Percentiles rank a stretch among this genome's conserved stretches.
These are phyloP conservation scores for Cabera pusaria DNA, from an alignment of 2,888 invertebrate genomes.

Conservation along the genomic window DNA sequence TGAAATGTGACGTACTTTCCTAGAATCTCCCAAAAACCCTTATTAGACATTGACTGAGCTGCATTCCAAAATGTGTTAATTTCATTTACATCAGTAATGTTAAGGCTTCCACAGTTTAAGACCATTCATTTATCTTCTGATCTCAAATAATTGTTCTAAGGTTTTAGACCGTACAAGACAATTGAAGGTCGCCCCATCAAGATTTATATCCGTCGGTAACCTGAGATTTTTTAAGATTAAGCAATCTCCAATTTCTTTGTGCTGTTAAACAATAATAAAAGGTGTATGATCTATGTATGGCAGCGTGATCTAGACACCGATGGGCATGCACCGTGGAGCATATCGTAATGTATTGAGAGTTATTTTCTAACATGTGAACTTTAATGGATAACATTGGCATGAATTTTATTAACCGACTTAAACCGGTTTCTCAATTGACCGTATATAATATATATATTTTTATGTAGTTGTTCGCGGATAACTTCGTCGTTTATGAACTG, in stretches of 20 bases:
- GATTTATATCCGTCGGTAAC: conserved; percentile 11
- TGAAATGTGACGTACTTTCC: no score
- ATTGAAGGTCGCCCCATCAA: conserved; percentile 15
- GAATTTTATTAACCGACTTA: no score
- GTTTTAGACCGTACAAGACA: conserved; percentile 11
- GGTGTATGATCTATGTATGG: conserved; percentile 7
- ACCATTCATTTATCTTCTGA: conserved; percentile 10
- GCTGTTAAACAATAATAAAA: conserved; percentile 26
- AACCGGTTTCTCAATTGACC: no score
- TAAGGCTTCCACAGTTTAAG: no score
- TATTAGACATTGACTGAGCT: no score
- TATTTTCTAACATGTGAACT: conserved; percentile 18
- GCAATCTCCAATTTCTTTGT: conserved; percentile 31
- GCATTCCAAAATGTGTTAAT: no score
- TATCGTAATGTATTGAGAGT: conserved; percentile 26
- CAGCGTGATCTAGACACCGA: conserved; percentile 55
- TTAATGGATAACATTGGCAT: no score
- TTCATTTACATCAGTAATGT: no score
- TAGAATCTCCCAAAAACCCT: no score
- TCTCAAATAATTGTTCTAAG: conserved; percentile 12
- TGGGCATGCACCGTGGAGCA: conserved; percentile 48
- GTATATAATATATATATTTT: no score
- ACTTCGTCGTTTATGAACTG: no score
- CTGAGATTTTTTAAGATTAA: conserved; percentile 16
- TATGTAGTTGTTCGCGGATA: no score